Conservation (phyloP, 2,797 vertebrate species). For the Coreius guichenoti region DNA sequence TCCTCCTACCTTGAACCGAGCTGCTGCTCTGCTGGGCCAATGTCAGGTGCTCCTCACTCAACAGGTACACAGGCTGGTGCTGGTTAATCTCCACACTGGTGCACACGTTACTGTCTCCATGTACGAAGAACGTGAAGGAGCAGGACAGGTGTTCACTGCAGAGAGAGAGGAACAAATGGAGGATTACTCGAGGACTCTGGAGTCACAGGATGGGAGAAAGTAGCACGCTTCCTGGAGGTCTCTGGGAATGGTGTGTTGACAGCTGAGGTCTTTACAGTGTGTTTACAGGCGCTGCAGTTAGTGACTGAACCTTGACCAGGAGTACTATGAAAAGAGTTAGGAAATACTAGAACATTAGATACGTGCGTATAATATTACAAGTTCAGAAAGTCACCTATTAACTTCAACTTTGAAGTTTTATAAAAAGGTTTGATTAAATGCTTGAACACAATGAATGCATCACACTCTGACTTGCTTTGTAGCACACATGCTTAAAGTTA, state of each 20-base stretch:
- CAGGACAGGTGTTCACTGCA: conserved; percentile 95
- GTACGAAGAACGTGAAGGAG: conserved; percentile 98
- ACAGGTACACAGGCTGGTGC: conserved; percentile 96
- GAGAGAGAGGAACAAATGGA: conserved; percentile 78
- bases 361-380: not conserved
- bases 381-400: not conserved
- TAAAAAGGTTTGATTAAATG: conserved; percentile 8
- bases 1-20: conserved; percentile 91
- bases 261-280: conserved; percentile 36
- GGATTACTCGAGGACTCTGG: conserved; percentile 84
- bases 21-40: conserved; percentile 94
- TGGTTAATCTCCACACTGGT: conserved; percentile 99
- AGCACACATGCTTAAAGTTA: conserved; percentile 19
- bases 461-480: not conserved
- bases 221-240: conserved; percentile 17
- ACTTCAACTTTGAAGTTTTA: conserved; percentile 8
- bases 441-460: not conserved
- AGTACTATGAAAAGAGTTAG: conserved; percentile 10
- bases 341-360: conserved; percentile 1
- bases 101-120: conserved; percentile 98
- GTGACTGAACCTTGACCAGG: conserved; percentile 9
- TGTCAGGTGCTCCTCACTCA: conserved; percentile 94
- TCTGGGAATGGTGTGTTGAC: conserved; percentile 25
- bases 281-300: not conserved
- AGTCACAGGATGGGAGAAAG: conserved; percentile 20